Conservation (phyloP, 2,888 invertebrate genomes). For the Hypena proboscidalis region DNA sequence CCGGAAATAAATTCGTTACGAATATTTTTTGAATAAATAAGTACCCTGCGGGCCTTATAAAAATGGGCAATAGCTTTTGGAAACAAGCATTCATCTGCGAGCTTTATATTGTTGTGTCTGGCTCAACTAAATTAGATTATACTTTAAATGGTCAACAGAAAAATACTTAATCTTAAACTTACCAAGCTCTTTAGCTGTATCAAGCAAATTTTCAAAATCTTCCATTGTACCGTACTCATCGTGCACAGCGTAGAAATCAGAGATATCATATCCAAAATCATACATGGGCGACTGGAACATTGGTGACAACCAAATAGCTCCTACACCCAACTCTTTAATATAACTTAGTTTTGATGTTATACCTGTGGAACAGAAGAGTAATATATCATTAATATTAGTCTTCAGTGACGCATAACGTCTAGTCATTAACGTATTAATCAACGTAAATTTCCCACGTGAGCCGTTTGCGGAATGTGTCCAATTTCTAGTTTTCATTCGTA, state of each 20-base stretch:
- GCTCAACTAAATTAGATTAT: too few species aligned
- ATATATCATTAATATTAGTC: too few species aligned
- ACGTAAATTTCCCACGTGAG: conserved; percentile 9
- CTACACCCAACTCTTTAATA: conserved; percentile 87
- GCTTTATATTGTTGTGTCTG: too few species aligned
- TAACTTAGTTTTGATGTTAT: conserved; percentile 87
- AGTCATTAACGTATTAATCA: conserved; percentile 8
- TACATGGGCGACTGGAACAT: conserved; percentile 90
- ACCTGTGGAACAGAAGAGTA: too few species aligned
- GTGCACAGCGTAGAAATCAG: conserved; percentile 89
- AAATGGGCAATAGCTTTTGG: too few species aligned
- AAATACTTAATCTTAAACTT: too few species aligned
- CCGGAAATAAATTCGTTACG: neutral
- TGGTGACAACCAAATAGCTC: conserved; percentile 91
- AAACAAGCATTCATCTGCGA: too few species aligned
- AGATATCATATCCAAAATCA: conserved; percentile 93
- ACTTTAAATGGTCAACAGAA: too few species aligned
- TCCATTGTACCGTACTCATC: conserved; percentile 89
- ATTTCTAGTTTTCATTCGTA: conserved; percentile 18
- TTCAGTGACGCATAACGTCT: neutral
- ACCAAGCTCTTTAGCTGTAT: conserved; percentile 79
- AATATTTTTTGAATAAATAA: too few species aligned
- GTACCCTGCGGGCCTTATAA: too few species aligned
- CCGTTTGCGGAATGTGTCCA: conserved; percentile 2
- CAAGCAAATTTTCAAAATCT: conserved; percentile 87